A percentile compares a stretch with the other conserved stretches of the same genome.
Conservation (phyloP, 2,888 invertebrate genomes). For the Apamea epomidion region DNA sequence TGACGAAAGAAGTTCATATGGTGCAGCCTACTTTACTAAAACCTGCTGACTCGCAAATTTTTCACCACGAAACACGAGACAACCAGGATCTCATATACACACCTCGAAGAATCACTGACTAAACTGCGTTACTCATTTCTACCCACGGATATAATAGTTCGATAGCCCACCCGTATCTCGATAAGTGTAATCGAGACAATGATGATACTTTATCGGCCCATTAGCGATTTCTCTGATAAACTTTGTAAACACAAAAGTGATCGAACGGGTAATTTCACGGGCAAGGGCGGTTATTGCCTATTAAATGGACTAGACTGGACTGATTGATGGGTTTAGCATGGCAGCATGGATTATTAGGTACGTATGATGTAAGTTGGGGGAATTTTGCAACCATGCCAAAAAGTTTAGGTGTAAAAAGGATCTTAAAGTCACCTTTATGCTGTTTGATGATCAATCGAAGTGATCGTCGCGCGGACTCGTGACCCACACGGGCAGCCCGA, state of each 20-base stretch:
- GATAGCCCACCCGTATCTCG: conserved; percentile 62
- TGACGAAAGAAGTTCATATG: conserved; percentile 3
- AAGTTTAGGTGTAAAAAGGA: background rate
- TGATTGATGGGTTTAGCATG: conserved; percentile 35
- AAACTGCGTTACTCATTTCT: conserved; percentile 37
- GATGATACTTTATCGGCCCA: conserved; percentile 82
- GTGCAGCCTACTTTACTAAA: background rate
- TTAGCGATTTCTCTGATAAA: conserved; percentile 80
- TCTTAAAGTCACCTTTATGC: background rate
- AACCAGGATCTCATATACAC: conserved; percentile 8
- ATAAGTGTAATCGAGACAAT: conserved; percentile 78
- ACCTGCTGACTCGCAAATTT: background rate
- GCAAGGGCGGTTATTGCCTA: conserved; percentile 72
- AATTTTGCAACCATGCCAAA: background rate
- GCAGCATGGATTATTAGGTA: background rate
- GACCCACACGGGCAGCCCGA: background rate
- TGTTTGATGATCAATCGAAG: background rate
- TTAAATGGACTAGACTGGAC: conserved; percentile 23
- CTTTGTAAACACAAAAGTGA: conserved; percentile 80
- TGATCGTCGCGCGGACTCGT: no score
- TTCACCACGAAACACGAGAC: background rate
- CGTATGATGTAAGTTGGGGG: background rate
- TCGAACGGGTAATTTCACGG: conserved; percentile 81
- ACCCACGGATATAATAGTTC: conserved; percentile 47
- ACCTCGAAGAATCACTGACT: conserved; percentile 24